Evolutionary conservation across 2,113 vertebrate genomes (phyloP), one percentile per base, ranked within the genome.

Genomic region (Taxidea taxus): DNA sequence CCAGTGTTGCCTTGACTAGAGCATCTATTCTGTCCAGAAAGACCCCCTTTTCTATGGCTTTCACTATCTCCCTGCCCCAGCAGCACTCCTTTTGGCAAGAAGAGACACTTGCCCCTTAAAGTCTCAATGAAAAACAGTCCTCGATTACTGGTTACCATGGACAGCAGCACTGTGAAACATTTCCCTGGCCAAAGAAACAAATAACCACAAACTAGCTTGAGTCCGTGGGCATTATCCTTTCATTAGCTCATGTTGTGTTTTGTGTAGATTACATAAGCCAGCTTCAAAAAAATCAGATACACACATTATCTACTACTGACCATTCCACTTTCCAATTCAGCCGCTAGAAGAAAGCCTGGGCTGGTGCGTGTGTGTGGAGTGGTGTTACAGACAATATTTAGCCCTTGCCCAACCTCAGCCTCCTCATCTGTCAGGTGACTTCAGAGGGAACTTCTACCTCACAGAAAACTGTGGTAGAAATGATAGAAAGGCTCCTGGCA

Each of bases 231-330:
- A 3, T 56, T 62, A 34, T 54, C 31, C 29, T 94, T 90, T 77
- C 75, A 51, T 82, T 77, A 70, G 18, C 1, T 9, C 11, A 56
- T 39, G 18, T 12, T 10, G 12, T 58, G 7, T 72, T 72, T 47
- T 62, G 3, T 20, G 15, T 42, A 66, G 31, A n/a, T 37, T 21
- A 8, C 10, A 34, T 47, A 39, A 23, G 39, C 16, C 54, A 78
- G 39, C 18, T 49, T 42, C 18, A 51, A 60, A 88, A 56, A 51
- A 23, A 3, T 42, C 44, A 56, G n/a, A 80, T 7, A 23, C 9
- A 58, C 1, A 66, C 21, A 77, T 31, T 11, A 12, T 15, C n/a
- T 9, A 7, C 1, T 2, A 1, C 4, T 54, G 39, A 14, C n/a
- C 21, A 10, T 47, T 47, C 16, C 5, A 2, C 2, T 60, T 87